Percentiles rank a stretch among this genome's conserved stretches.
Conservation (phyloP, 1,140 invertebrate species). For the Plodia interpunctella region DNA sequence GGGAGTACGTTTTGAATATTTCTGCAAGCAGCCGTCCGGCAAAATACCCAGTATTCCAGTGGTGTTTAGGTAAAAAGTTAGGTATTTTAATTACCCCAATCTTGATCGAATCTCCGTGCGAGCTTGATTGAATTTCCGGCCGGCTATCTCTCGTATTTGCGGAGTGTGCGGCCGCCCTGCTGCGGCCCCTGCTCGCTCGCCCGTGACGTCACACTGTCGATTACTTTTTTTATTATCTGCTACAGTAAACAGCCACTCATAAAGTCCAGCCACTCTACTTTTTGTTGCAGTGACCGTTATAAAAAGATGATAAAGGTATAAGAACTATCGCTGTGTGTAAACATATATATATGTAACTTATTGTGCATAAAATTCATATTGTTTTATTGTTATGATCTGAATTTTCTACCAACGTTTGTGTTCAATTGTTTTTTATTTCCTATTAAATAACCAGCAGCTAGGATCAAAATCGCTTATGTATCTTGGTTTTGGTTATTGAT, state of each 20-base stretch:
- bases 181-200: conserved; percentile 56
- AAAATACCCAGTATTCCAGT: conserved; percentile 16
- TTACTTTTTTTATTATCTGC: conserved; percentile 69
- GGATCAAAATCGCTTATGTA: too few relatives aligned
- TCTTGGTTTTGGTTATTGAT: conserved; percentile 7
- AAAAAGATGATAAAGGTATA: conserved; percentile 14
- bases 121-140: conserved; percentile 74
- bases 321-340: too few relatives aligned
- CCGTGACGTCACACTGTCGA: conserved; percentile 66
- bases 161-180: conserved; percentile 47
- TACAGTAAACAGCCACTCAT: conserved; percentile 63
- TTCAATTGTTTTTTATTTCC: too few relatives aligned
- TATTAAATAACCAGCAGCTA: too few relatives aligned
- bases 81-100: conserved; percentile 74
- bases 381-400: too few relatives aligned
- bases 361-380: too few relatives aligned
- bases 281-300: conserved; percentile 26
- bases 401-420: too few relatives aligned
- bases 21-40: not conserved
- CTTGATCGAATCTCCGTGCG: conserved; percentile 72
- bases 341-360: too few relatives aligned
- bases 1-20: not conserved
- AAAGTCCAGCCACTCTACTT: conserved; percentile 46
- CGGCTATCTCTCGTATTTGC: conserved; percentile 68
- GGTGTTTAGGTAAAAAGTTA: conserved; percentile 56